These are phyloP conservation scores for Cheilosia pagana DNA, from an alignment of 2,888 invertebrate genomes.

Conservation along the genomic window DNA sequence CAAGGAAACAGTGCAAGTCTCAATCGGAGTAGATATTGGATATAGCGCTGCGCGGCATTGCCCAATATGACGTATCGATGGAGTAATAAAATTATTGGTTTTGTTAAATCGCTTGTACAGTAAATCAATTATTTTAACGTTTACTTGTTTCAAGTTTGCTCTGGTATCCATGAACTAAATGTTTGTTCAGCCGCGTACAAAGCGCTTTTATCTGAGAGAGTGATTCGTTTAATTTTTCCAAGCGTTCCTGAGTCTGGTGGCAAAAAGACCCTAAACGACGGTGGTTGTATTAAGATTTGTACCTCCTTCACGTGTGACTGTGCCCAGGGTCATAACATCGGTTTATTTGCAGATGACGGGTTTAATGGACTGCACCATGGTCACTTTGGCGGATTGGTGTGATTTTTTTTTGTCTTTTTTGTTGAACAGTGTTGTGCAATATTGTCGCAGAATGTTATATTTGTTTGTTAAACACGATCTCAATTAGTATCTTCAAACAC, in stretches of 20 bases:
- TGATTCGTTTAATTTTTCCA: conserved; percentile 55
- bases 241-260: conserved; percentile 29
- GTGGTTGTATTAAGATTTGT: neutral
- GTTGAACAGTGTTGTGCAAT: conserved; percentile 31
- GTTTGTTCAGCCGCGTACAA: conserved; percentile 60
- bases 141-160: conserved; percentile 60
- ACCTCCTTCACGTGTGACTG: conserved; percentile 16
- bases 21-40: conserved; percentile 14
- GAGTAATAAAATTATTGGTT: conserved; percentile 43
- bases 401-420: neutral
- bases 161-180: conserved; percentile 61
- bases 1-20: conserved; percentile 33
- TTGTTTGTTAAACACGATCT: conserved; percentile 55
- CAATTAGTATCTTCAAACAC: conserved; percentile 49
- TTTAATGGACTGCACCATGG: conserved; percentile 67
- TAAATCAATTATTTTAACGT: conserved; percentile 57
- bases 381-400: conserved; percentile 39
- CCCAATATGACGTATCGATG: conserved; percentile 28
- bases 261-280: neutral
- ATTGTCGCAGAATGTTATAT: conserved; percentile 48
- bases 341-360: conserved; percentile 55
- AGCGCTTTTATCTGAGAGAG: conserved; percentile 28
- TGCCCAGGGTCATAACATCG: conserved; percentile 5
- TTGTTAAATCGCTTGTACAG: conserved; percentile 33
- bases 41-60: conserved; percentile 3